Base-by-base conservation (phyloP, 2,888 invertebrate species). In the Synergus umbraculus region DNA sequence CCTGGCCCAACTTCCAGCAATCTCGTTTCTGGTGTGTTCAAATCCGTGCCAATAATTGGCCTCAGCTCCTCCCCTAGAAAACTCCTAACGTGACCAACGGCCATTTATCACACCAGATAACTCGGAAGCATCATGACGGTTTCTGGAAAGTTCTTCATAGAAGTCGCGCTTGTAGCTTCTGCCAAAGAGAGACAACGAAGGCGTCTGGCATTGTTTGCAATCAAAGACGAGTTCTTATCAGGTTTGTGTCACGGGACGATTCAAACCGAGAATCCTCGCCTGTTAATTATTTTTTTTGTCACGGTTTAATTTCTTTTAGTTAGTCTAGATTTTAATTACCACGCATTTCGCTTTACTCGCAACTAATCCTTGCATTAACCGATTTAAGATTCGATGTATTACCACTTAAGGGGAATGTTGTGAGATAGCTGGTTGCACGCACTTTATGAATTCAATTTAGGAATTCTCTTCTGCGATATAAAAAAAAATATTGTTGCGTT, bases 1-100 rank as follows among this genome's bases (percentile, higher is more conserved):
- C 79, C 86, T 85, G 81, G 84, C 86, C 84, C 88, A 87, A 84
- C 84, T 88, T 81, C 88, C 90, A 83, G 86, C 88, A 79, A 86
- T 89, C 83, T 86, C 89, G 81, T 83, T 90, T 83, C 86, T 90
- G 83, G 87, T 90, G 86, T 88, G 88, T 84, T 88, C 86, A 80
- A 89, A 88, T 87, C 79, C 87, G 81, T 89, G 90, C 84, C 87
- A 87, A 86, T 90, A 87, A 90, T 83, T 80, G 67, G 58, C 44
- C 73, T 64, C 29, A 46, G 43, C 29, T 44, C 9, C 29, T 79
- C 63, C 29, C 65, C 12, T 12, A 41, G 46, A 41, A 37, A 37
- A 46, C 67, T 46, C 7, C 22, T 46, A 67, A 22, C 67, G 67
- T 46, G 67, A 67, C 41, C 9, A 18, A 58, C n/a, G 18, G 10